Conservation (phyloP, 23 tunicate species). For the Clavelina lepadiformis region DNA sequence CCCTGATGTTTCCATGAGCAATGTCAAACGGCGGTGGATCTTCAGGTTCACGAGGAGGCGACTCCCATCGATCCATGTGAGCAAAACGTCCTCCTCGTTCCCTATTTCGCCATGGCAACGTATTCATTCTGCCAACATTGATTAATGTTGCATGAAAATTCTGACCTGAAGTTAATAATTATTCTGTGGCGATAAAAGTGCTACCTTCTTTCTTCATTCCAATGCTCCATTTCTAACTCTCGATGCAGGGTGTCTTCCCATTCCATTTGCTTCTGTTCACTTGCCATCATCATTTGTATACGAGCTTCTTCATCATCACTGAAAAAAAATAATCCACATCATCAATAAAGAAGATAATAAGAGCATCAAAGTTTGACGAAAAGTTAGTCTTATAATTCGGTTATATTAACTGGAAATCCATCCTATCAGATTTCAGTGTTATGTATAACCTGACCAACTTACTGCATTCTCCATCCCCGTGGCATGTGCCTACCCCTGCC, state of each 20-base stretch:
- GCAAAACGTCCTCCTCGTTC: constrained; percentile 39
- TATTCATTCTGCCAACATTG: background rate
- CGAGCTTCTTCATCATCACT: constrained; percentile 44
- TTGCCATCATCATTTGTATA: constrained; percentile 39
- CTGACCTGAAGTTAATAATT: too few relatives aligned
- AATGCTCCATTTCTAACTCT: constrained; percentile 48
- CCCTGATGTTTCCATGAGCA: constrained; percentile 29
- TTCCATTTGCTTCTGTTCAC: constrained; percentile 45
- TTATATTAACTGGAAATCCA: too few relatives aligned
- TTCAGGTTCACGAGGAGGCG: constrained; percentile 30
- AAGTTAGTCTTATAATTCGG: too few relatives aligned
- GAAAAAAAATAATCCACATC: too few relatives aligned
- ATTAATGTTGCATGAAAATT: too few relatives aligned
- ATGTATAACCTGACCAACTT: too few relatives aligned
- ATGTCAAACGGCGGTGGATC: constrained; percentile 29
- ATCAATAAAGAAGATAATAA: too few relatives aligned
- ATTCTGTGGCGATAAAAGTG: background rate
- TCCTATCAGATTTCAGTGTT: too few relatives aligned
- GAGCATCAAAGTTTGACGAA: too few relatives aligned
- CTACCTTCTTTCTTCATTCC: constrained; percentile 39
- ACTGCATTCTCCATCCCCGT: too few relatives aligned
- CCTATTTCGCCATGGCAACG: constrained; percentile 2
- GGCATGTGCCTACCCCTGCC: too few relatives aligned
- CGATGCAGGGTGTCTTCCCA: constrained; percentile 60
- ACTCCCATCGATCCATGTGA: constrained; percentile 49